Evolutionary conservation across 2,888 invertebrate genomes (phyloP), one percentile per base, ranked within the genome.

Genomic region (Thereva unica): DNA sequence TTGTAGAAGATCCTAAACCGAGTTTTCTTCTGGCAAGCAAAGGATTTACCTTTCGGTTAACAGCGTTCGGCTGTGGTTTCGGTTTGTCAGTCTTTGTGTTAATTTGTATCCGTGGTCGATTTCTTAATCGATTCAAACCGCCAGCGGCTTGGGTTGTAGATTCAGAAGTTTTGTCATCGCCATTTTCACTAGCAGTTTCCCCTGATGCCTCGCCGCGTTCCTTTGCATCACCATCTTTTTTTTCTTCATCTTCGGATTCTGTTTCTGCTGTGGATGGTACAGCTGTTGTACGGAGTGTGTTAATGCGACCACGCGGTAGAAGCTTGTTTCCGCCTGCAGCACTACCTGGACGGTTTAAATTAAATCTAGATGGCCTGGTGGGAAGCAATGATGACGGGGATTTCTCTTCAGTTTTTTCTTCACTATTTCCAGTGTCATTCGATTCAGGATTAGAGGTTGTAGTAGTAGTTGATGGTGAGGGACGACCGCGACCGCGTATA

Each of bases 41-140:
- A 47, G 81, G 80, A 71, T 81, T 81, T 37, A 77, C 75, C 72
- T 79, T 80, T 59, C 81, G 77, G 61, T 74, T 72, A 4, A 69
- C 68, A 7, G 75, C 66, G 8, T 75, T 68, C 53, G 73, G 64
- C 34, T 73, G 74, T 63, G 73, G 63, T 69, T 74, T 78, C 40
- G 74, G 74, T 73, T 76, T 79, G 68, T 78, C 77, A 78, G 78
- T 78, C 76, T 79, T 80, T 71, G 76, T 72, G 71, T 76, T 75
- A 68, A 74, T 74, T 70, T 78, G 77, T 66, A 80, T 75, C 70
- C 80, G 78, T 74, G 80, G 80, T 64, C 81, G 78, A 69, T 72
- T 75, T 73, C 79, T 80, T 63, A 81, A 74, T 71, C 79, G 78
- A 73, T 80, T 80, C 10, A 79, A 71, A 42, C 79, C 76, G 23